A percentile compares a stretch with the other conserved stretches of the same genome.
phyloP scores from a whole-genome alignment of 2,113 vertebrate genomes.

The Todiramphus saurophagus region DNA sequence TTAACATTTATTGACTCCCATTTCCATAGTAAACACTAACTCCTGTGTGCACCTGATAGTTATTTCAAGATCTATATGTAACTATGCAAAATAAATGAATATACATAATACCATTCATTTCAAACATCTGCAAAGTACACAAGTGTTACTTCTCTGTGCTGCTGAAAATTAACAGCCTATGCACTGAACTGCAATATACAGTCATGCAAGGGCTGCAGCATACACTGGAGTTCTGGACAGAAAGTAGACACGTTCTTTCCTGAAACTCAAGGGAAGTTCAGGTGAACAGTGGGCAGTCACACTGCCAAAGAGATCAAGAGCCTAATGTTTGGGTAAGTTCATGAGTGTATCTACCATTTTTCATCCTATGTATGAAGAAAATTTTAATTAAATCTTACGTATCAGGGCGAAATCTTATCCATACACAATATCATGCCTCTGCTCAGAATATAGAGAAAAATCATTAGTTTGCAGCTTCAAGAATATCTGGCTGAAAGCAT shows the following conservation, averaged over 20 bases:
- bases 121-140: not conserved
- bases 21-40: constrained; percentile 24
- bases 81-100: constrained; percentile 28
- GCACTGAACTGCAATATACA: not conserved
- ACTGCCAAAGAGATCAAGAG: not conserved
- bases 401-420: not conserved
- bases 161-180: not conserved
- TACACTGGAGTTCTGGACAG: not conserved
- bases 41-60: not conserved
- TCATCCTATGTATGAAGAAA: not conserved
- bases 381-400: not conserved
- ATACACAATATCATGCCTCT: not conserved
- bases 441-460: not conserved
- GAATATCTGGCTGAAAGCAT: not conserved
- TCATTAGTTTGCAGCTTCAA: not conserved
- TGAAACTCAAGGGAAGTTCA: not conserved
- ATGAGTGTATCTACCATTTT: not conserved
- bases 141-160: not conserved
- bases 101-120: not conserved
- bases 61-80: constrained; percentile 35
- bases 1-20: constrained; percentile 47
- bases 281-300: not conserved
- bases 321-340: not conserved
- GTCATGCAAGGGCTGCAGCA: not conserved
- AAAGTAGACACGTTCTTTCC: not conserved